These are phyloP conservation scores for Morpho helenor DNA, from an alignment of 2,888 invertebrate genomes.

Conservation along the genomic window DNA sequence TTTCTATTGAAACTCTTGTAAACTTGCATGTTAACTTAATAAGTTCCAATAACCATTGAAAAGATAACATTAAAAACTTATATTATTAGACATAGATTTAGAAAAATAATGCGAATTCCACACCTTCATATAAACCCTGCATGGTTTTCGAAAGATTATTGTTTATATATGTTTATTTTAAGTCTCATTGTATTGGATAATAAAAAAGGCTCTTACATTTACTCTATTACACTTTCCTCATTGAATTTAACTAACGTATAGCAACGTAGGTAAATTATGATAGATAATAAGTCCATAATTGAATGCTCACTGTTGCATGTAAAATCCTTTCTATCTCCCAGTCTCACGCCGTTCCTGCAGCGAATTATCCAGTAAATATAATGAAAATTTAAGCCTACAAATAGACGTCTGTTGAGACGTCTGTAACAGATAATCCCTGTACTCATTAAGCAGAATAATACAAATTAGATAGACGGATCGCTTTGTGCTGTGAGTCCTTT, in stretches of 20 bases:
- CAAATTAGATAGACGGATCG: slow-evolving; percentile 44
- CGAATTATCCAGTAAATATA: slow-evolving; percentile 78
- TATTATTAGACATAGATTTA: no score
- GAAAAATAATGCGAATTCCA: no score
- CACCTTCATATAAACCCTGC: no score
- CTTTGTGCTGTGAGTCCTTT: slow-evolving; percentile 8
- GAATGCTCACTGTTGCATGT: slow-evolving; percentile 73
- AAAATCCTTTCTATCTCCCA: slow-evolving; percentile 69
- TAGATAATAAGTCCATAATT: slow-evolving; percentile 22
- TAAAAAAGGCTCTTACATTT: no score
- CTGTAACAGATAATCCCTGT: slow-evolving; percentile 68
- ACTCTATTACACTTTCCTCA: background rate
- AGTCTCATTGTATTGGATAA: no score
- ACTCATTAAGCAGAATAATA: slow-evolving; percentile 50
- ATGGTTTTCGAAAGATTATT: no score
- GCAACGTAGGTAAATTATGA: slow-evolving; percentile 12
- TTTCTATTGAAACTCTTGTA: no score
- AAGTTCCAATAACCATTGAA: no score
- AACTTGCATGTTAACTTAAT: no score
- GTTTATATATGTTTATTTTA: no score
- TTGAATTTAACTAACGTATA: background rate
- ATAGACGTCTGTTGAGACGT: slow-evolving; percentile 59
- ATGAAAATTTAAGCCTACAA: slow-evolving; percentile 75
- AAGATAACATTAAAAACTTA: no score
- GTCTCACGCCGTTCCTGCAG: slow-evolving; percentile 61